phyloP scores from a whole-genome alignment of 2,797 vertebrate genomes.

The Myotis daubentonii region DNA sequence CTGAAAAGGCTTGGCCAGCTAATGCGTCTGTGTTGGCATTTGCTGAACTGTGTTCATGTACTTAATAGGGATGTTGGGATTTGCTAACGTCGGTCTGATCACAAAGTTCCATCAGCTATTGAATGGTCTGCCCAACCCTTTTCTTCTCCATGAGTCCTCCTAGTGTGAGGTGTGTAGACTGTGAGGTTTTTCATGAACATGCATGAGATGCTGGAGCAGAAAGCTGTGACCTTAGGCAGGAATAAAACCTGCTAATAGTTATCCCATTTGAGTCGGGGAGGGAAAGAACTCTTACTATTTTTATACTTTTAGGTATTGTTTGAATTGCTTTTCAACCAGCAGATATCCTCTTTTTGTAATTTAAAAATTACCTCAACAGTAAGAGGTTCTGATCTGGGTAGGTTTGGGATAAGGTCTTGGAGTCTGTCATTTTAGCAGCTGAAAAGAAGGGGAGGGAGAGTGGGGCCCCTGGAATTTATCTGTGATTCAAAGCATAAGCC shows the following conservation, averaged over 20 bases:
- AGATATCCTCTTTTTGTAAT: neutral
- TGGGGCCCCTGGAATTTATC: neutral
- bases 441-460: neutral
- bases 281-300: neutral
- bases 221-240: neutral
- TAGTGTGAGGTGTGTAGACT: neutral
- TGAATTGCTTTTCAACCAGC: slow-evolving; percentile 23
- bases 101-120: neutral
- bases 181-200: neutral
- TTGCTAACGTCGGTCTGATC: neutral
- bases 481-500: neutral
- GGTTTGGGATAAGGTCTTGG: neutral
- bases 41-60: neutral
- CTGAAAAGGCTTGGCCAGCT: neutral
- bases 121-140: neutral
- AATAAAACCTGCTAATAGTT: neutral
- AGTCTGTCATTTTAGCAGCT: neutral
- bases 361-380: neutral
- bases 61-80: neutral
- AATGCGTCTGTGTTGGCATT: neutral
- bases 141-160: neutral
- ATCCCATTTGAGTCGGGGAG: neutral
- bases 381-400: neutral
- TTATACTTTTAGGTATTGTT: neutral
- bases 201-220: fast-evolving